Percentiles rank a stretch among this genome's conserved stretches.
Evolutionary conservation across 2,113 vertebrate species (phyloP).

Genomic region (Piaya cayana): DNA sequence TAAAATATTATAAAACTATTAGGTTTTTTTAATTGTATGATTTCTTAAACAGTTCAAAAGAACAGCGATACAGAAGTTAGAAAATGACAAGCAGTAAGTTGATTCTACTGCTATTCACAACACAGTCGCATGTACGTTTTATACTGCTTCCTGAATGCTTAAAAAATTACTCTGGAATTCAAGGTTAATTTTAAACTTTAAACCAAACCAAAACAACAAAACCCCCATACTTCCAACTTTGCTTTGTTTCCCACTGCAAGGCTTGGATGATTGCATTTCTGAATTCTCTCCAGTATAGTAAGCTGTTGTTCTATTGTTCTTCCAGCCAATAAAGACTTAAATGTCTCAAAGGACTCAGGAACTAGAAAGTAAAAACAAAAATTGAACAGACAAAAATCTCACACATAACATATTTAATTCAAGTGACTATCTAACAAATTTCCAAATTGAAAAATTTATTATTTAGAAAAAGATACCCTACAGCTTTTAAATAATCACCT

Average conservation of each 20-base stretch:
- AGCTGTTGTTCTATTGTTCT: constrained; percentile 83
- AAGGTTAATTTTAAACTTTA: neutral
- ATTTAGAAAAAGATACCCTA: neutral
- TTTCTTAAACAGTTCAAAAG: neutral
- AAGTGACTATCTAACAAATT: neutral
- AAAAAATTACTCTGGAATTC: neutral
- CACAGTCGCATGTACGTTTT: neutral
- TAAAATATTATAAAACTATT: neutral
- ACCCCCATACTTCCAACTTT: constrained; percentile 82
- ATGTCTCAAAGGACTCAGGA: constrained; percentile 80
- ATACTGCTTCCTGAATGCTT: neutral
- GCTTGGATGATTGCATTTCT: constrained; percentile 91
- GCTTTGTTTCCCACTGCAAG: constrained; percentile 89
- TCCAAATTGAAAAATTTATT: neutral
- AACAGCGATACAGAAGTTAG: neutral
- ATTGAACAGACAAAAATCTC: neutral
- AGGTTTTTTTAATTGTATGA: neutral
- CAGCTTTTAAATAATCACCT: neutral
- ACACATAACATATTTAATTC: neutral
- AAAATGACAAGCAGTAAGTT: neutral
- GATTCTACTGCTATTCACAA: neutral
- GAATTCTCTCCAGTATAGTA: constrained; percentile 87
- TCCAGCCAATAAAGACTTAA: constrained; percentile 80
- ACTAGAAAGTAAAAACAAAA: constrained; percentile 65
- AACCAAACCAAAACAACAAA: neutral